A percentile compares a stretch with the other conserved stretches of the same genome.
Conservation (phyloP, 2,888 invertebrate species). For the Charanyca ferruginea region DNA sequence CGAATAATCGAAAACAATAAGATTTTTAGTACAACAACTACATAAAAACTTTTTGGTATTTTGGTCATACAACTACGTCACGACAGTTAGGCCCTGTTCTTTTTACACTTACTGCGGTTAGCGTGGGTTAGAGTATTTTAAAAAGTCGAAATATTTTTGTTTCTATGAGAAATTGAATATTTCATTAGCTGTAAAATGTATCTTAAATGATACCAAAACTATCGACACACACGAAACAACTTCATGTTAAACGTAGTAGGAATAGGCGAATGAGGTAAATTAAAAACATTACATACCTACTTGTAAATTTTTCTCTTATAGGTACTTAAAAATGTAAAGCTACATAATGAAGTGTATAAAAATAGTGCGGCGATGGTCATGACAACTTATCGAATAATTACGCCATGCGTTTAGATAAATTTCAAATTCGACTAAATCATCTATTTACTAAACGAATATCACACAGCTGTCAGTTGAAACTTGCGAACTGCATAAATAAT, state of each 20-base stretch:
- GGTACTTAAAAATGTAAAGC: conserved; percentile 75
- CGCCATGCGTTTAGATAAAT: conserved; percentile 81
- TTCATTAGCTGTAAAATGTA: conserved; percentile 69
- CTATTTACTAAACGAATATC: conserved; percentile 83
- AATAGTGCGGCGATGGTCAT: conserved; percentile 78
- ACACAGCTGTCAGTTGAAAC: conserved; percentile 75
- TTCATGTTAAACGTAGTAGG: conserved; percentile 79
- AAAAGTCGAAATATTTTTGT: conserved; percentile 63
- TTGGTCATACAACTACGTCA: conserved; percentile 80
- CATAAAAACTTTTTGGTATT: conserved; percentile 75
- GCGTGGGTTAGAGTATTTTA: conserved; percentile 65
- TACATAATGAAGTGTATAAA: conserved; percentile 79
- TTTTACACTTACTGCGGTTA: conserved; percentile 64
- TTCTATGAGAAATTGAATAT: conserved; percentile 69
- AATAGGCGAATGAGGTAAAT: conserved; percentile 86
- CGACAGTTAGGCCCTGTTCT: conserved; percentile 83
- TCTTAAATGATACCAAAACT: conserved; percentile 79
- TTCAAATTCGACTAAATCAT: conserved; percentile 81
- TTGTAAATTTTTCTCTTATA: conserved; percentile 71
- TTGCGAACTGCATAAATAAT: conserved; percentile 55
- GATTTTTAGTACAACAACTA: conserved; percentile 78
- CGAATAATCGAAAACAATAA: conserved; percentile 70
- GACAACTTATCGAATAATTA: conserved; percentile 73
- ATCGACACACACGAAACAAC: conserved; percentile 76
- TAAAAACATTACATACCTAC: conserved; percentile 74